phyloP scores from a whole-genome alignment of 2,113 vertebrate genomes.

The Centrocercus urophasianus region DNA sequence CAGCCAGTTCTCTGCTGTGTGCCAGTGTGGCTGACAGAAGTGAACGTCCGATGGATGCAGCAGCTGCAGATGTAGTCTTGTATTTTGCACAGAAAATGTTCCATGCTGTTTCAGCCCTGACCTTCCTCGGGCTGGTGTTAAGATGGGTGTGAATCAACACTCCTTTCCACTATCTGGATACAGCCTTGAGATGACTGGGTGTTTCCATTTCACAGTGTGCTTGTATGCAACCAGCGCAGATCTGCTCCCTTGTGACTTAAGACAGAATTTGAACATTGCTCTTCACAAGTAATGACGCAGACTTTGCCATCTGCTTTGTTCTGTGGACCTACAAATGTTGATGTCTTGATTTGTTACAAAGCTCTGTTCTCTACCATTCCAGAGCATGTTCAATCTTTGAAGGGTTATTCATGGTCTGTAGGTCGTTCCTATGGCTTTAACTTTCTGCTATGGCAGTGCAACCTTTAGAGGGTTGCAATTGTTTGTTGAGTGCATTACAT shows the following conservation, averaged over 20 bases:
- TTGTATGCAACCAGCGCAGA: background rate
- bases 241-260: background rate
- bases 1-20: accelerated
- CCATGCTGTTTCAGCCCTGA: background rate
- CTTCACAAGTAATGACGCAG: background rate
- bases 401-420: background rate
- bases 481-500: background rate
- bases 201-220: background rate
- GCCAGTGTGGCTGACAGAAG: background rate
- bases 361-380: background rate
- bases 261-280: background rate
- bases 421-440: background rate
- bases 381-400: background rate
- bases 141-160: background rate
- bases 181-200: background rate
- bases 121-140: background rate
- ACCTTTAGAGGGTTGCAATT: background rate
- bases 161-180: background rate
- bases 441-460: background rate
- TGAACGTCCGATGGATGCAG: background rate
- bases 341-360: background rate
- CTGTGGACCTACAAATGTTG: background rate
- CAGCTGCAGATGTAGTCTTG: background rate
- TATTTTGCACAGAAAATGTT: background rate
- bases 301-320: background rate